Percentiles rank a stretch among this genome's conserved stretches.
Evolutionary conservation across 1,140 invertebrate species (phyloP).

Genomic region (Varroa destructor): DNA sequence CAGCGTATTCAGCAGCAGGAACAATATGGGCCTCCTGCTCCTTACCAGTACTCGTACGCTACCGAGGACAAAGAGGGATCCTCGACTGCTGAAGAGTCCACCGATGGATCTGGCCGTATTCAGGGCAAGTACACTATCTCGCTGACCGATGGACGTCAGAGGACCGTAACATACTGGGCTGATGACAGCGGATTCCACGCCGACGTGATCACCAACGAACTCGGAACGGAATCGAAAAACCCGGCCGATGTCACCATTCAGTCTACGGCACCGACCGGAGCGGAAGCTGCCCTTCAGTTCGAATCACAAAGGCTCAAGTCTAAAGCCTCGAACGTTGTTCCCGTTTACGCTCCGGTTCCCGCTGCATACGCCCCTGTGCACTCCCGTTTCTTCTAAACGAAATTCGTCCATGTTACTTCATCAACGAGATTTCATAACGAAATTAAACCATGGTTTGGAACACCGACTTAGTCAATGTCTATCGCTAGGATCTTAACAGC

Average conservation of each 20-base stretch:
- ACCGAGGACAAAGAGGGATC: constrained; percentile 23
- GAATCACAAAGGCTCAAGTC: constrained; percentile 11
- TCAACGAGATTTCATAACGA: too few species aligned
- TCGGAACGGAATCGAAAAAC: constrained; percentile 26
- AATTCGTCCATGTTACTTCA: too few species aligned
- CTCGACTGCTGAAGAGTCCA: constrained; percentile 30
- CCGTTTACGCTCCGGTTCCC: neutral
- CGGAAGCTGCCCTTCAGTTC: constrained; percentile 16
- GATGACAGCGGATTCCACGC: constrained; percentile 20
- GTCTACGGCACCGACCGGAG: constrained; percentile 3
- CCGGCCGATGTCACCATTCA: constrained; percentile 26
- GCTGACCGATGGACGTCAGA: constrained; percentile 26
- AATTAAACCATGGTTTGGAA: too few species aligned
- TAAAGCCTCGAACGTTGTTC: constrained; percentile 15
- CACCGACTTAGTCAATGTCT: too few species aligned
- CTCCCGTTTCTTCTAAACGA: neutral
- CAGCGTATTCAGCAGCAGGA: constrained; percentile 7
- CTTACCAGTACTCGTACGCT: constrained; percentile 23
- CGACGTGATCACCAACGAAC: constrained; percentile 27
- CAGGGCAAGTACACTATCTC: constrained; percentile 32
- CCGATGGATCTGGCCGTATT: constrained; percentile 28
- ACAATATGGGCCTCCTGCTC: constrained; percentile 13
- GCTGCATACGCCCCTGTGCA: constrained; percentile 17
- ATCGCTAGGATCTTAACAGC: too few species aligned
- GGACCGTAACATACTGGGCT: constrained; percentile 19